Evolutionary conservation across 2,888 invertebrate species (phyloP), one percentile per base, ranked within the genome.

Genomic region (Orthosia gothica): DNA sequence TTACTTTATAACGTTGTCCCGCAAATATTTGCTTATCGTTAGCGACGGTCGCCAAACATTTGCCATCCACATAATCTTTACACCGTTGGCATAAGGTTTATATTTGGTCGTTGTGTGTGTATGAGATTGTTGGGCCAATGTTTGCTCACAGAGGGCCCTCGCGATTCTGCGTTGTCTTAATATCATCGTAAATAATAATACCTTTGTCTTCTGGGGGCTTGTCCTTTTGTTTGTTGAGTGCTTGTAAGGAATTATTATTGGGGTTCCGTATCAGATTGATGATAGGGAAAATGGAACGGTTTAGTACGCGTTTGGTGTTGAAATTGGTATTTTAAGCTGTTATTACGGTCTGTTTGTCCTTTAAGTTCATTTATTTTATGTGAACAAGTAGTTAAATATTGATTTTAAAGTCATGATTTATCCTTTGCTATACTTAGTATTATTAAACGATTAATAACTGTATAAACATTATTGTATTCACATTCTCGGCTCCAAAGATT

Each of bases 21-120:
- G 59, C 92, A 94, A 95, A 95, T 92, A 92, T 95, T 95, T 94
- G 92, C 85, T 83, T 88, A 89, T 95, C 92, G 93, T 94, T 95
- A 93, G 90, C 89, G 79, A 76, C 77, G 72, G 79, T 76, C 76
- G 71, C 79, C 70, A 67, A 76, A 74, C 70, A 64, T 76, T 77
- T 76, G 49, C 71, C 18, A 61, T 23, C 59, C 57, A 69, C 55
- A 65, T 72, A 71, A 82, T 70, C 79, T 79, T 70, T 81, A 76
- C 57, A 20, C 65, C 76, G 62, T 67, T 47, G 47, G 59, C 61
- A 70, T 78, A 78, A 74, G 74, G 74, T 70, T 70, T 66, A 70
- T 70, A 62, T 76, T 81, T 65, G 57, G 65, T 64, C 23, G 49
- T 23, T 52, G 54, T 57, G 15, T 50, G 52, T 52, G 54, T 55